Conservation (phyloP, 2,113 vertebrate species). For the Geothlypis trichas region DNA sequence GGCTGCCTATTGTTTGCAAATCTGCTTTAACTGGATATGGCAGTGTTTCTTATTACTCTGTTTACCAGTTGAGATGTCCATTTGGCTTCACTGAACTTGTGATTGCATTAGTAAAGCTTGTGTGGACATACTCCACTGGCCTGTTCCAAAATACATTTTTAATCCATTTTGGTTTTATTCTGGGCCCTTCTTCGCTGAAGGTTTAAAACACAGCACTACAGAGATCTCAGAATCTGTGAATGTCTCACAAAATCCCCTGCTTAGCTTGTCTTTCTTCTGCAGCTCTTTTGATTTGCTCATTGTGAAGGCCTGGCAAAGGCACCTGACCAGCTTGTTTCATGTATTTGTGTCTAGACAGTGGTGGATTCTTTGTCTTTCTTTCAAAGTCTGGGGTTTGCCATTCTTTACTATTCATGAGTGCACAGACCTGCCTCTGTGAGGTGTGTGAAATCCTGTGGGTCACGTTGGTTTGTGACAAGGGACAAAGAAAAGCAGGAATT, state of each 20-base stretch:
- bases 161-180: not conserved
- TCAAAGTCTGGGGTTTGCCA: not conserved
- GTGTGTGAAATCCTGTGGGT: not conserved
- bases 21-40: constrained; percentile 34
- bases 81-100: constrained; percentile 40
- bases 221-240: not conserved
- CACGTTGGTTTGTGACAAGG: not conserved
- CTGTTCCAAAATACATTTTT: not conserved
- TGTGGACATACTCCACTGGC: not conserved
- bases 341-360: not conserved
- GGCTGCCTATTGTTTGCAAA: constrained; percentile 38
- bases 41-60: constrained; percentile 50
- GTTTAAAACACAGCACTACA: not conserved
- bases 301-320: not conserved
- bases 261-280: not conserved
- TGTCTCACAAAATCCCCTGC: not conserved
- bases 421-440: not conserved
- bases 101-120: constrained; percentile 18
- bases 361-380: not conserved
- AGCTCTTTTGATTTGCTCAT: not conserved
- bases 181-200: not conserved
- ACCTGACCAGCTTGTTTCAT: not conserved
- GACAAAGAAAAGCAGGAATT: not conserved
- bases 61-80: constrained; percentile 42
- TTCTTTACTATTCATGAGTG: not conserved